A percentile compares a stretch with the other conserved stretches of the same genome.
Conservation (phyloP, 2,888 invertebrate species). For the Tubiluchus corallicola region DNA sequence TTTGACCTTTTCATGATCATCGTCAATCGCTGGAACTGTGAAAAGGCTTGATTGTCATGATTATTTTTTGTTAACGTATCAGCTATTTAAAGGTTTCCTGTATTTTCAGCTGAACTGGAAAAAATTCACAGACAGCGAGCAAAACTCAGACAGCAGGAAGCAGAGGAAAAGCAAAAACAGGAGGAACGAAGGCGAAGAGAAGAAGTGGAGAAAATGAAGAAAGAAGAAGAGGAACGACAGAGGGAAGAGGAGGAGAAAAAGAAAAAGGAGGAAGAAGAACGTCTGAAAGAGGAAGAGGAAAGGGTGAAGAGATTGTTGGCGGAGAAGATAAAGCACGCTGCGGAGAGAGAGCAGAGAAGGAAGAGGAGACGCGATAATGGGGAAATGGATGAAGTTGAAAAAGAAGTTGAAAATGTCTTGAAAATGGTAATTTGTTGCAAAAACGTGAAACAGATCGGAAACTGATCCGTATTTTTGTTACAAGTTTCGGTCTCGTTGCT, state of each 20-base stretch:
- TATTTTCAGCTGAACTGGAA: conserved; percentile 18
- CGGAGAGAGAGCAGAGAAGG: conserved; percentile 16
- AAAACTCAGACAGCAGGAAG: conserved; percentile 10
- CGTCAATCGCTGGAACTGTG: too few relatives aligned
- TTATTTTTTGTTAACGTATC: too few relatives aligned
- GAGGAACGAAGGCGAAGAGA: conserved; percentile 35
- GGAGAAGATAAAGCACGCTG: conserved; percentile 14
- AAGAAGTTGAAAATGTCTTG: conserved; percentile 9
- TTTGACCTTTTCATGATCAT: too few relatives aligned
- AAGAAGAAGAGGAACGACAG: conserved; percentile 34
- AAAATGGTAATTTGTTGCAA: conserved; percentile 1
- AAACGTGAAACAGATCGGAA: neutral
- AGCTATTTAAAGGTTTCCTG: too few relatives aligned
- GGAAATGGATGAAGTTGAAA: conserved; percentile 9
- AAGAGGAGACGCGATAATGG: conserved; percentile 8
- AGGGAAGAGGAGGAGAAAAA: conserved; percentile 14
- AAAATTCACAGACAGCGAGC: conserved; percentile 16
- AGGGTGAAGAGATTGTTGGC: conserved; percentile 15
- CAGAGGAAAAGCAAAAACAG: conserved; percentile 9
- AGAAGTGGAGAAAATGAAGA: conserved; percentile 38
- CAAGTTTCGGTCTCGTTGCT: conserved; percentile 39
- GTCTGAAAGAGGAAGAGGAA: conserved; percentile 16
- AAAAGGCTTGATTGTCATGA: too few relatives aligned
- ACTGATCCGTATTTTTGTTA: conserved; percentile 8
- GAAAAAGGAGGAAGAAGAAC: conserved; percentile 16